Base-by-base conservation (phyloP, 2,888 invertebrate species). In the Periphyllus acericola region DNA sequence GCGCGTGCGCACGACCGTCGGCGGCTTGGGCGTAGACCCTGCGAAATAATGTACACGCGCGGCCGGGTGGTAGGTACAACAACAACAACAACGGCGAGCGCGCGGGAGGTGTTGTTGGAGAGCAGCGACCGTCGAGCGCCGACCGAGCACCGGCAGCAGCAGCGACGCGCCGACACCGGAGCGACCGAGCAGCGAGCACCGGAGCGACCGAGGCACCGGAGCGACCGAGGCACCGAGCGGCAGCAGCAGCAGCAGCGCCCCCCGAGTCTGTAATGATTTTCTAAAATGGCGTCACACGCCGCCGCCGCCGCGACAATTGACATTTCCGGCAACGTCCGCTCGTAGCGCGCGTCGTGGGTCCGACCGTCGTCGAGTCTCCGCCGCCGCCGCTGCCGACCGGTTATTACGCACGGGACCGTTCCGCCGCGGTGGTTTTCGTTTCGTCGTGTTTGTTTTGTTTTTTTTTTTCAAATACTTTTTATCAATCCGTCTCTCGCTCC, bases 241-340 rank as follows among this genome's bases (percentile, higher is more conserved):
- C 40, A 32, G 74, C 75, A 80, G 14, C 36, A 68, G 29, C 83
- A 74, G 34, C 83, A 72, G 72, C 86, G 79, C 79, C 71, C 52
- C 52, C 71, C 80, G 80, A 81, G 81, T 74, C 80, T 46, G 87
- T 87, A 87, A 87, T 81, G 87, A 87, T 87, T 87, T 87, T 87
- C 87, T 87, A 87, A 87, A 87, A 87, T 87, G 87, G 87, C 87
- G 87, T 87, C 87, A 87, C 81, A 66, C 81, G 71, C 71, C 80
- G 80, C 66, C 75, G 60, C 83, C 46, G 84, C 66, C 86, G 86
- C 80, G 87, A 87, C 87, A 81, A 87, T 87, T 87, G 87, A 87
- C 87, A 87, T 81, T 87, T 87, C 87, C 87, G 87, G 80, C 74
- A 80, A 80, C 87, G 80, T 60, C 87, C 87, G 87, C 84, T 78